Evolutionary conservation across 2,888 invertebrate genomes (phyloP), one percentile per base, ranked within the genome.

Genomic region (Ormia ochracea): DNA sequence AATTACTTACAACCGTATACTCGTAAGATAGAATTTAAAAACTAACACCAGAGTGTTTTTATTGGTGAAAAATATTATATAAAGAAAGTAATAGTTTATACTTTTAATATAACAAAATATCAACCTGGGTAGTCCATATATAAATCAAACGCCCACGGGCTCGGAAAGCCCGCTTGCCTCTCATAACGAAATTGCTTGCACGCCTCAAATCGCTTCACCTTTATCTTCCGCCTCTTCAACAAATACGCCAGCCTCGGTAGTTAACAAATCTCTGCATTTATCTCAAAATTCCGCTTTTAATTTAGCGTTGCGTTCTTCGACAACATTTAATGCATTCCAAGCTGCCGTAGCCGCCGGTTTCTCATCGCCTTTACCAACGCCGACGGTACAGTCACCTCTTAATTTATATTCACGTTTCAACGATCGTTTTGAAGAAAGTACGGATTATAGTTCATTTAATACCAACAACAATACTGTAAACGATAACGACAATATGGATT

Each of bases 101-200:
- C 9, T 21, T 38, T 66, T 10, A 38, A 68, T 45, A 4, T 14
- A 23, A 26, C 4, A 12, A 52, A 45, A 58, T 1, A 54, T 84
- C 87, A 89, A 87, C 87, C 89, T 90, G 89, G 89, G 89, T 90
- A 90, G 89, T 87, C 90, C 89, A 84, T 90, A 88, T 83, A 85
- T 89, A 82, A 85, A 85, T 73, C 76, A 83, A 73, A 86, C 86
- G 85, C 86, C 87, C 83, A 86, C 88, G 89, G 90, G 89, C 88
- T 84, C 85, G 58, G 88, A 88, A 83, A 89, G 88, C 85, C 87
- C 87, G 58, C 65, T 74, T 48, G 65, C 69, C 74, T 73, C 65
- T 9, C 33, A 28, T 38, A 56, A 73, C 59, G 66, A 78, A 14
- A 58, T 54, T 43, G 28, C 61, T 33, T 31, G 63, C 28, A 59